Evolutionary conservation across 2,113 vertebrate species (phyloP).

Genomic region (Boulengerochromis microlepis): DNA sequence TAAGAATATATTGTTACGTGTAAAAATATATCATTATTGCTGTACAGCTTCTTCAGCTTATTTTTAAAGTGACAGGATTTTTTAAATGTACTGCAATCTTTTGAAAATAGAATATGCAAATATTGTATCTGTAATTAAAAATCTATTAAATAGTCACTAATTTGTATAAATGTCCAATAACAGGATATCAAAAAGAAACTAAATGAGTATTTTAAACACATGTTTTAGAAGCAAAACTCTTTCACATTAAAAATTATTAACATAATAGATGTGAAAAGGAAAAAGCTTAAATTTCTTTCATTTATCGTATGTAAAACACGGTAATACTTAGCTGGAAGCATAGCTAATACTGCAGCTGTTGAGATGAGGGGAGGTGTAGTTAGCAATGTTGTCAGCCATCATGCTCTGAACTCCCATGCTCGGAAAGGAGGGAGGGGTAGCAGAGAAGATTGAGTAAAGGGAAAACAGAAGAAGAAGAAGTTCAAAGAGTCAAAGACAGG

Average conservation of each 20-base stretch:
- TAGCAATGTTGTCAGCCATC: slow-evolving; percentile 1
- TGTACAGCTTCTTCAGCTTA: background rate
- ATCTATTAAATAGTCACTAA: background rate
- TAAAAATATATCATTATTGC: background rate
- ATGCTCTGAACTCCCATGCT: slow-evolving; percentile 62
- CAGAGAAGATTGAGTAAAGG: background rate
- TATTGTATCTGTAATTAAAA: background rate
- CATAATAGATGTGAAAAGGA: background rate
- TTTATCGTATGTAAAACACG: rapidly evolving
- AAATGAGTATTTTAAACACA: rapidly evolving
- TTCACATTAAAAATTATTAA: background rate
- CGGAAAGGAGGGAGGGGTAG: background rate
- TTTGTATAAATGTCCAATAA: background rate
- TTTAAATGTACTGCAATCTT: background rate
- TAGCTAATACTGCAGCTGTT: background rate
- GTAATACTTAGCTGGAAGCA: slow-evolving; percentile 7
- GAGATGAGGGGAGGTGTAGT: background rate
- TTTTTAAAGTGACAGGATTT: rapidly evolving
- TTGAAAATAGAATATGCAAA: background rate
- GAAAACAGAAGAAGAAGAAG: background rate
- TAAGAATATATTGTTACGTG: rapidly evolving
- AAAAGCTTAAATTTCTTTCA: background rate
- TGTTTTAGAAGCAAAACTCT: background rate
- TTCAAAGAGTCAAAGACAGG: background rate
- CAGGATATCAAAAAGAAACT: rapidly evolving